Conservation (phyloP, 2,113 vertebrate species). For the Falco punctatus region DNA sequence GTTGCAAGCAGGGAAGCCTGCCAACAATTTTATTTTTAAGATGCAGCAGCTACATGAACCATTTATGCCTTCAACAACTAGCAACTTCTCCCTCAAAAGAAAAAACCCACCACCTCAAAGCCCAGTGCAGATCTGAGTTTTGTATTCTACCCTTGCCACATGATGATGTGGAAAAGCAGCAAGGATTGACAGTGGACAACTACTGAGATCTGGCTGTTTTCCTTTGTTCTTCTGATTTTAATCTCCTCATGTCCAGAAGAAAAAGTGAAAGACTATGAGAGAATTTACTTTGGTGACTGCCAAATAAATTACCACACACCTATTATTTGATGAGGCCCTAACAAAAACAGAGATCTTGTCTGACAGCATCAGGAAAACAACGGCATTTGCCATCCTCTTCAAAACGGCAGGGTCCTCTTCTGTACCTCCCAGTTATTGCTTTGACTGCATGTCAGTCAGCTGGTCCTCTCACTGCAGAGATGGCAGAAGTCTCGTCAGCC, state of each 20-base stretch:
- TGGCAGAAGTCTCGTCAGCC: background rate
- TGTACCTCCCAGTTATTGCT: background rate
- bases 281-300: background rate
- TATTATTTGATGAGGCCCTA: background rate
- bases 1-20: slow-evolving; percentile 41
- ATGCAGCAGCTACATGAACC: slow-evolving; percentile 61
- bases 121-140: background rate
- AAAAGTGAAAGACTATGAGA: background rate
- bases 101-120: background rate
- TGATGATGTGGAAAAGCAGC: background rate
- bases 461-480: background rate
- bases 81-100: slow-evolving; percentile 19
- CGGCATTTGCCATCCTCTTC: background rate
- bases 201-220: background rate
- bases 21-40: slow-evolving; percentile 66
- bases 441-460: background rate
- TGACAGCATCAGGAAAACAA: background rate
- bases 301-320: background rate
- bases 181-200: background rate
- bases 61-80: slow-evolving; percentile 54
- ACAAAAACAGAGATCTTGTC: background rate
- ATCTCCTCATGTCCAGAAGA: background rate
- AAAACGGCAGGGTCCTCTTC: background rate
- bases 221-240: background rate
- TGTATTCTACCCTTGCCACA: background rate